A percentile compares a stretch with the other conserved stretches of the same genome.
Evolutionary conservation across 1,140 invertebrate species (phyloP).

Genomic region (Sminthurides bifidus): DNA sequence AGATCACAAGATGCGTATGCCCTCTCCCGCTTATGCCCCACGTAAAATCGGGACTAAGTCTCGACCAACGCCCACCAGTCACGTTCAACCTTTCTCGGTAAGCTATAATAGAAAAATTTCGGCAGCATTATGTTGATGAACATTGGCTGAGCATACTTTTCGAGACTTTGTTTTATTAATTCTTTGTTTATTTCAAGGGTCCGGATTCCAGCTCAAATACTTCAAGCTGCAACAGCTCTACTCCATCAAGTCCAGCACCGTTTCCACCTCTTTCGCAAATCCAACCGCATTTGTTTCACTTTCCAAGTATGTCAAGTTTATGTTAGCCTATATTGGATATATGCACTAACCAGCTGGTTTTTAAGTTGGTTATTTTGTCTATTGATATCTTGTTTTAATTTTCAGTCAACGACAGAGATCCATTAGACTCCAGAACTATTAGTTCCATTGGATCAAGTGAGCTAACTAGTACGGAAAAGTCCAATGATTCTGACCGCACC

Average conservation of each 20-base stretch:
- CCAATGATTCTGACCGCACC: conserved; percentile 73
- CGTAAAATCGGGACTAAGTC: too few relatives aligned
- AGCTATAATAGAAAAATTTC: conserved; percentile 20
- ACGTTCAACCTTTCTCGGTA: conserved; percentile 49
- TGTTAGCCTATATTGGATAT: background rate
- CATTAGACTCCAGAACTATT: background rate
- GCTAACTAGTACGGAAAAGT: conserved; percentile 56
- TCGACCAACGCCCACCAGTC: too few relatives aligned
- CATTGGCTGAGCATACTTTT: background rate
- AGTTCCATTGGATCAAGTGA: conserved; percentile 33
- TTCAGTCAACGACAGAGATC: background rate
- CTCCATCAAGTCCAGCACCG: conserved; percentile 83
- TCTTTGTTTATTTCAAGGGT: conserved; percentile 31
- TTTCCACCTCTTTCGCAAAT: conserved; percentile 35
- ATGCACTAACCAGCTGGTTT: background rate
- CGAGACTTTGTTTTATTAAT: background rate
- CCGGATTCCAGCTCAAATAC: conserved; percentile 84
- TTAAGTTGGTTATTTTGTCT: background rate
- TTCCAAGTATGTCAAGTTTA: conserved; percentile 15
- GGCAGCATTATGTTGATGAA: background rate
- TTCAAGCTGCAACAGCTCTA: conserved; percentile 91
- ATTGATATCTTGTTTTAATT: background rate
- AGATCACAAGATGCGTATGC: too few relatives aligned
- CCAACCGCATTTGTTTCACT: conserved; percentile 18
- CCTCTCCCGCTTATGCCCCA: too few relatives aligned